phyloP scores from a whole-genome alignment of 1,140 invertebrate species.

The Leguminivora glycinivorella region DNA sequence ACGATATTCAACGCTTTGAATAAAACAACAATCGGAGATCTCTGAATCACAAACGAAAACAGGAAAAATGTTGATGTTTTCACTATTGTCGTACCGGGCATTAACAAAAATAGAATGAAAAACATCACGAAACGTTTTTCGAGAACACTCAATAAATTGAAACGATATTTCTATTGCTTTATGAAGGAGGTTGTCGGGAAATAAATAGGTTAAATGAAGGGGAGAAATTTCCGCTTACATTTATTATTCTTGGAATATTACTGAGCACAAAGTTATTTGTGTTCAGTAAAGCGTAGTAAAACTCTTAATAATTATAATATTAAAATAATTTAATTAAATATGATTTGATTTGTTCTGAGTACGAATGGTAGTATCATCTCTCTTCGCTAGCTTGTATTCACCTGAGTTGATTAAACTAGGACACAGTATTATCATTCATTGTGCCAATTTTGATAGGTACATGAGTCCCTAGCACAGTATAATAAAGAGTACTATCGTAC shows the following conservation, averaged over 20 bases:
- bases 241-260: background rate
- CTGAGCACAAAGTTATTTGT: too few species aligned
- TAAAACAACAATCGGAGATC: conserved; percentile 12
- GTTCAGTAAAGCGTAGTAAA: too few species aligned
- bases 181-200: background rate
- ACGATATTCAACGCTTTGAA: background rate
- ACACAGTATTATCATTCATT: too few species aligned
- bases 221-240: background rate
- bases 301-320: too few species aligned
- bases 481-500: too few species aligned
- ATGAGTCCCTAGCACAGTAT: too few species aligned
- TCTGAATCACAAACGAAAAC: background rate
- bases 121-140: background rate
- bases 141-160: conserved; percentile 1
- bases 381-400: too few species aligned
- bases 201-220: background rate
- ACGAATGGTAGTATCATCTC: too few species aligned
- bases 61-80: conserved; percentile 12
- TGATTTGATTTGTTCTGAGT: too few species aligned
- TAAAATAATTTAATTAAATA: too few species aligned
- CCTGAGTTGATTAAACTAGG: too few species aligned
- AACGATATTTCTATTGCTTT: background rate
- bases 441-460: too few species aligned
- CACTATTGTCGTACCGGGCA: conserved; percentile 17
- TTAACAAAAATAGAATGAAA: conserved; percentile 1